phyloP scores from a whole-genome alignment of 1,140 invertebrate species.

The Anoplolepis gracilipes region DNA sequence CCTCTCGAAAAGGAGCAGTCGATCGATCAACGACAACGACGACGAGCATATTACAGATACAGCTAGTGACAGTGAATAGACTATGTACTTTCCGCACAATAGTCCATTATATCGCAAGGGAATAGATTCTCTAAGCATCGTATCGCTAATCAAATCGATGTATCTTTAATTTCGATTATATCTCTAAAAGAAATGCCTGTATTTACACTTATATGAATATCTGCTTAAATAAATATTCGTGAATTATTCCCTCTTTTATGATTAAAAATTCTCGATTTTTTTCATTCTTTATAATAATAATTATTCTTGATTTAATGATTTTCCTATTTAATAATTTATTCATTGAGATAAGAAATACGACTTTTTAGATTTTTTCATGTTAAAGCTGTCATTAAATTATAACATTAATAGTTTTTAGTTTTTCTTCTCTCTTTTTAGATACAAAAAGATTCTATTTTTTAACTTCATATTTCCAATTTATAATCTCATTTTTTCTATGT shows the following conservation, averaged over 20 bases:
- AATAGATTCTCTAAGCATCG: conserved; percentile 4
- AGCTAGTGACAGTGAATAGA: conserved; percentile 35
- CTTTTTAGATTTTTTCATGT: not conserved
- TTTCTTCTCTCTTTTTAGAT: not conserved
- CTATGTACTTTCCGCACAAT: conserved; percentile 34
- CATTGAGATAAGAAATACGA: not conserved
- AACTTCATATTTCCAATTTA: not conserved
- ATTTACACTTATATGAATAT: not conserved
- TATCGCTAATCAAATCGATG: not conserved
- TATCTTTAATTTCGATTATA: not conserved
- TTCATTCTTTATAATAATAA: not conserved
- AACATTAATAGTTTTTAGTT: no score
- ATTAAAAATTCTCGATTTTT: not conserved
- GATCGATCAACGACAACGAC: conserved; percentile 48
- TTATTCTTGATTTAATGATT: not conserved
- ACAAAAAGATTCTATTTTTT: not conserved
- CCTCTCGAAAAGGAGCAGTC: conserved; percentile 49
- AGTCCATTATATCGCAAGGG: not conserved
- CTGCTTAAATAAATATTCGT: not conserved
- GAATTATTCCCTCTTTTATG: not conserved
- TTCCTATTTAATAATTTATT: not conserved
- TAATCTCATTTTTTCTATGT: not conserved
- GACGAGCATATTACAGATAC: not conserved
- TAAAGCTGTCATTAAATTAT: not conserved
- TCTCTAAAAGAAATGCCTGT: not conserved